Base-by-base conservation (phyloP, 2,797 vertebrate species). In the Melanotaenia nigrans region DNA sequence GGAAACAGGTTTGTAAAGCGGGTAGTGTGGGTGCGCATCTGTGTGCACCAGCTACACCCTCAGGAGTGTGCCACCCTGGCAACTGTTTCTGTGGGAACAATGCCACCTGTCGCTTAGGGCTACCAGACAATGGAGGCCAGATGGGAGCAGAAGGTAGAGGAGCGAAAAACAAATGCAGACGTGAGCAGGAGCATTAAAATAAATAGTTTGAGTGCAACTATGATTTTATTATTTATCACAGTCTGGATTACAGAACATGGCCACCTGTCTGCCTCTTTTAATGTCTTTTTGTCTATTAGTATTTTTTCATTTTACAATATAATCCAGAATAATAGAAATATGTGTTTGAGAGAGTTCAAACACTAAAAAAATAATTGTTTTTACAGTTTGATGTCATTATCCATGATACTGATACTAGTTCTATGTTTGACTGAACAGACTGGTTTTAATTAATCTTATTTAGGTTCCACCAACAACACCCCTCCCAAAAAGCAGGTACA, bases 1-100 rank as follows among this genome's bases (percentile, higher is more conserved):
- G 86, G 84, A 91, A 87, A 55, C 72, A 75, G 73, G 81, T 85
- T 62, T 68, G 78, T n/a, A 30, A 70, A 55, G 77, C 36, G 70
- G n/a, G 55, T 67, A 67, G 36, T 64, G 57, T 68, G 71, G 38
- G 13, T 77, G 38, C 56, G 57, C 65, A 65, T 70, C 62, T 73
- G 63, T 59, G 72, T 65, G 77, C 36, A 82, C 61, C 68, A 68
- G 76, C 81, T 85, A 82, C 86, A 85, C 86, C 77, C 77, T 81
- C 59, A 86, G 85, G 83, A 92, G 89, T 79, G 89, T 92, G 90
- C 89, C 89, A 83, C 86, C 80, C 77, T 65, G 25, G 85, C 74
- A 85, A 91, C 88, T 83, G 85, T 92, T 82, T 91, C 81, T 47
- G 62, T 85, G 87, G 85, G 85, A 92, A 91, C 90, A 90, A 93